Conservation (phyloP, 2,113 vertebrate genomes). For the Orientallactaga bullata region DNA sequence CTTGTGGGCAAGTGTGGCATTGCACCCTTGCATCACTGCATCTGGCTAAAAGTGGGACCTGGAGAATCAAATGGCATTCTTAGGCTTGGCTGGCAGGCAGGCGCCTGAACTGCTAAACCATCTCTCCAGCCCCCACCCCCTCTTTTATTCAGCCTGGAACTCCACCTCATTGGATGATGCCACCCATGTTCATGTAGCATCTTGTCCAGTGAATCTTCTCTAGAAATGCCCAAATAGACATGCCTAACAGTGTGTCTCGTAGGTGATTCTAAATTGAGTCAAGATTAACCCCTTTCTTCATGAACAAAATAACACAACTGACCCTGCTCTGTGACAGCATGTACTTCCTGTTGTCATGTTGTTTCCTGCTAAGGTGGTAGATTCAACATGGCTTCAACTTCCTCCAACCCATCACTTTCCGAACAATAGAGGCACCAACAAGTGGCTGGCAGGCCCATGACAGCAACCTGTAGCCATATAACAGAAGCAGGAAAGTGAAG, state of each 20-base stretch:
- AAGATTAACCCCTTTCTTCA: not conserved
- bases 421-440: not conserved
- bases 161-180: not conserved
- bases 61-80: too few species aligned
- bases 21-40: too few species aligned
- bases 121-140: too few species aligned
- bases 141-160: not conserved
- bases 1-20: too few species aligned
- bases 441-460: not conserved
- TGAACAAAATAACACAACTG: not conserved
- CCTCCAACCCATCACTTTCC: not conserved
- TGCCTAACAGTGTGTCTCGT: not conserved
- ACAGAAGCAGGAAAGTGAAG: not conserved
- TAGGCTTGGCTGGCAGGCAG: too few species aligned
- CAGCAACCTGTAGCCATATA: not conserved
- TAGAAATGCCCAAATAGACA: not conserved
- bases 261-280: not conserved
- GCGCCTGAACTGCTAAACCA: too few species aligned
- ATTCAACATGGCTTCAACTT: not conserved
- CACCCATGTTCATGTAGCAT: not conserved
- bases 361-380: not conserved
- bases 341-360: not conserved
- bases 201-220: not conserved
- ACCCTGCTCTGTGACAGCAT: accelerated
- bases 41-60: too few species aligned